Evolutionary conservation across 64 coral and sea anemone species (phyloP), one percentile per base, ranked within the genome.

Genomic region (Pachyseris speciosa): DNA sequence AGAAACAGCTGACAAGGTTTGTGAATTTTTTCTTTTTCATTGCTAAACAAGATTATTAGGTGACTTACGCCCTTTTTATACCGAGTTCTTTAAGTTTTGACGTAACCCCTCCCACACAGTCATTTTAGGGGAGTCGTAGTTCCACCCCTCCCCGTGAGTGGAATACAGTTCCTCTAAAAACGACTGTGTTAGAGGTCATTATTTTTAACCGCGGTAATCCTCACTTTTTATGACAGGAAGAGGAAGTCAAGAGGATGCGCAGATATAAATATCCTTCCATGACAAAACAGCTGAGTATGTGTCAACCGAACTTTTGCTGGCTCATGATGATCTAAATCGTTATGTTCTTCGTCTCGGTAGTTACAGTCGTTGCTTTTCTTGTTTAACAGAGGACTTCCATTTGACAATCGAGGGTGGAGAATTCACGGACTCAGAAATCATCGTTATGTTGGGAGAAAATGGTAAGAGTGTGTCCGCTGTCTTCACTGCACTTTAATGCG

Each of bases 381-480:
- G 59, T 84, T 39, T 9, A 38, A 20, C 63, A 98, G 96, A 98
- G 75, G 75, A 94, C 0, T 98, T 98, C 26, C 59, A 93, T 31
- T 36, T 98, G 48, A 75, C 36, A 26, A 94, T 98, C 64, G 73
- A 93, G 30, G 85, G 57, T 20, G 96, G 96, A 22, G 93, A 92
- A 40, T 98, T 98, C 45, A 95, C 96, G 60, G 96, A 98, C 63
- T 98, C 96, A 28, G 96, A 98, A 88, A 98, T 98, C 57, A 92
- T 98, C 65, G 96, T 98, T 51, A 98, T 98, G 96, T 63, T 98
- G 85, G 96, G 96, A 87, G 96, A 98, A 67, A 98, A 98, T 90
- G 96, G 96, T 98, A 98, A 70, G 68, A 47, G 27, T 0, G 58
- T 26, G 58, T 25, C 11, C 4, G 4, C 27, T 83, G 42, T 52